Evolutionary conservation across 2,113 vertebrate genomes (phyloP).

Genomic region (Burhinus oedicnemus): DNA sequence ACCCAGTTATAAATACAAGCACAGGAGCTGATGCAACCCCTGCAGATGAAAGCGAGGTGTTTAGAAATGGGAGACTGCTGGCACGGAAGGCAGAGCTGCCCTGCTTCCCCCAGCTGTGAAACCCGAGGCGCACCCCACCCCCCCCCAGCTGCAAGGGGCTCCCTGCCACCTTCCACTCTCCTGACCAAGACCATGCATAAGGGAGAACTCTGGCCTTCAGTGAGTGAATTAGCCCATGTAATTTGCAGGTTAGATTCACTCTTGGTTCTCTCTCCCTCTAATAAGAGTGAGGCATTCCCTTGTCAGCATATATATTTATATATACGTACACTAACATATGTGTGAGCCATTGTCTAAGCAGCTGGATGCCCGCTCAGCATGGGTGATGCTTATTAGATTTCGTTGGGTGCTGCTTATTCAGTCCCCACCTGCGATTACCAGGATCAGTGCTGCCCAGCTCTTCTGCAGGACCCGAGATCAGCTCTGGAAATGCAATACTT

Average conservation of each 20-base stretch:
- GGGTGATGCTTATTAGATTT: too few species aligned
- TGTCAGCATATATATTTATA: neutral
- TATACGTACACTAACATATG: fast-evolving
- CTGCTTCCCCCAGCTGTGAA: neutral
- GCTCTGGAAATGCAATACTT: fast-evolving
- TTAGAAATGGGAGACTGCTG: slow-evolving; percentile 31
- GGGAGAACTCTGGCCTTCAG: neutral
- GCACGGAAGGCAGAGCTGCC: neutral
- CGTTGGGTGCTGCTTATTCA: neutral
- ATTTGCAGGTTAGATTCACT: neutral
- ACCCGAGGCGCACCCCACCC: neutral
- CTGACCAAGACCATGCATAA: fast-evolving
- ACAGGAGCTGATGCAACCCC: slow-evolving; percentile 67
- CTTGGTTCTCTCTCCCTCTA: neutral
- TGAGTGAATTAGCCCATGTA: fast-evolving
- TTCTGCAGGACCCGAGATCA: neutral
- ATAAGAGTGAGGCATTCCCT: too few species aligned
- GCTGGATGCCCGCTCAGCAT: neutral
- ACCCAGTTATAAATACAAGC: slow-evolving; percentile 51
- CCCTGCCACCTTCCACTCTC: neutral
- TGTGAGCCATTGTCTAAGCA: neutral
- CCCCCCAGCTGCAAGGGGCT: neutral
- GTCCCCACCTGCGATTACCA: neutral
- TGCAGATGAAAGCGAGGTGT: neutral
- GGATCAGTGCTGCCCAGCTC: neutral